Evolutionary conservation across 2,888 invertebrate species (phyloP), one percentile per base, ranked within the genome.

Genomic region (Antheraea yamamai): DNA sequence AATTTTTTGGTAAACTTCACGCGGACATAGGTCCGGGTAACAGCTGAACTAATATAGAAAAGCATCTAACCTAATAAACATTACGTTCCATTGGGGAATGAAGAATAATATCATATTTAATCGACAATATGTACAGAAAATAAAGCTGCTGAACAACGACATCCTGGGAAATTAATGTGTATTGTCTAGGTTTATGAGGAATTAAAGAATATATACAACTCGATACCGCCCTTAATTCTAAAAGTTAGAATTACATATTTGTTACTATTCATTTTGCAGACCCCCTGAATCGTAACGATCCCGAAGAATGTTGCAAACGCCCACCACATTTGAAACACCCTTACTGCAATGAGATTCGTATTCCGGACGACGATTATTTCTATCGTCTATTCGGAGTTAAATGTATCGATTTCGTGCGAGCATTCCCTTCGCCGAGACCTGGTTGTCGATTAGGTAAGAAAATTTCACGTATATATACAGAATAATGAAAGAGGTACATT

Each of bases 291-390:
- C 96, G 98, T 81, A 98, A 98, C 91, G 98, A 98, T 89, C 98
- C 98, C 3, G 98, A 98, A 89, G 98, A 98, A 89, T 98, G 98
- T 89, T 98, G 98, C 91, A 96, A 97, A 85, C 96, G 97, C 35
- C 97, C 98, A 0, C 95, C 96, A 20, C 98, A 98, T 83, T 95
- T 97, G 74, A 98, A 97, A 88, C 98, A 98, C 92, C 98, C 98
- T 0, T 98, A 98, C 89, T 98, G 98, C 88, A 97, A 98, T 91
- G 98, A 98, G 93, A 98, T 98, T 83, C 95, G 96, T 75, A 96
- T 98, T 73, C 98, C 98, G 0, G 97, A 97, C 81, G 98, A 98
- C 87, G 98, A 98, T 88, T 97, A 98, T 89, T 98, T 98, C 96
- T 98, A 98, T 95, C 96, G 97, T 8, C 94, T 97, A 66, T 98